phyloP scores from a whole-genome alignment of 2,113 vertebrate genomes.

The Lamprotornis superbus region DNA sequence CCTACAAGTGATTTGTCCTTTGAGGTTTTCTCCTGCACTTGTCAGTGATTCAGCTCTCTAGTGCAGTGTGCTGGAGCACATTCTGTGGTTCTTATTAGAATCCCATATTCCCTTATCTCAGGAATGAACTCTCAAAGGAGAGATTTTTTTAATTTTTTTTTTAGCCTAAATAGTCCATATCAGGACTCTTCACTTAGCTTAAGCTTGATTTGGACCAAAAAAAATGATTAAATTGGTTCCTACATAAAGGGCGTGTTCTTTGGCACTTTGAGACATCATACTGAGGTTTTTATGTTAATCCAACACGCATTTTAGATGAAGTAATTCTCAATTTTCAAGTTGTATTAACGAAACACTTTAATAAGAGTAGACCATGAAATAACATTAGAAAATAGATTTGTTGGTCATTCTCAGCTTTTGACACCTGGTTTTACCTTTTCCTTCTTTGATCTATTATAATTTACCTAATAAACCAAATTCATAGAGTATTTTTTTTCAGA shows the following conservation, averaged over 20 bases:
- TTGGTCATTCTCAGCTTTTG: conserved; percentile 46
- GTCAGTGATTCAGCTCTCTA: neutral
- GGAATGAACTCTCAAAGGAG: neutral
- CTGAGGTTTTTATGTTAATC: neutral
- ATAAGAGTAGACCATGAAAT: conserved; percentile 11
- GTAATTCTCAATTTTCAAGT: conserved; percentile 31
- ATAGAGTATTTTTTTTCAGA: neutral
- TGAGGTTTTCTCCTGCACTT: neutral
- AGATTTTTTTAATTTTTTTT: neutral
- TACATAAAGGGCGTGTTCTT: neutral
- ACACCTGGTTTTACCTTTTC: conserved; percentile 39
- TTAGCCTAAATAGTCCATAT: neutral
- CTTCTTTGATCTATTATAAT: conserved; percentile 41
- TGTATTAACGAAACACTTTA: conserved; percentile 31
- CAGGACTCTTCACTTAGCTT: neutral
- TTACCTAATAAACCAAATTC: conserved; percentile 41
- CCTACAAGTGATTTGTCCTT: neutral
- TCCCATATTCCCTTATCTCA: neutral
- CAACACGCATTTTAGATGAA: neutral
- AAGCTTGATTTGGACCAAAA: neutral
- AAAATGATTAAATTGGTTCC: neutral
- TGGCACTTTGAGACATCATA: neutral
- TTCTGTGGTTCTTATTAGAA: neutral
- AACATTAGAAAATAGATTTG: conserved; percentile 46
- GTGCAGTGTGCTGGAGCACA: neutral